Evolutionary conservation across 2,888 invertebrate genomes (phyloP), one percentile per base, ranked within the genome.

Genomic region (Thymelicus lineola): DNA sequence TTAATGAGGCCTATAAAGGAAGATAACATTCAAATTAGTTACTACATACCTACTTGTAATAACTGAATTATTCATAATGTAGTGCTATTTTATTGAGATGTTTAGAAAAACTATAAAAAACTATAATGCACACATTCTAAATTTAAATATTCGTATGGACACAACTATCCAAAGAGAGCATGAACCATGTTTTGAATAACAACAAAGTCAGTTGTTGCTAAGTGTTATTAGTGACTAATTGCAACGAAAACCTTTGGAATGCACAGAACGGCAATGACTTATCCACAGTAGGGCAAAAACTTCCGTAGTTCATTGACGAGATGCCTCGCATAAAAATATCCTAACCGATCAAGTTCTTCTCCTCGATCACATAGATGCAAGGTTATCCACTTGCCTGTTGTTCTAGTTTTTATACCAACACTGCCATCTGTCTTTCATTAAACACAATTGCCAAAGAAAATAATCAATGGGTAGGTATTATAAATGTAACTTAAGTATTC

Each of bases 301-400:
- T 64, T 63, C 46, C 57, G 28, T 63, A 64, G 42, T 64, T 64
- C 64, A 70, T 70, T 70, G 63, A 70, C 64, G 59, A 70, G 69
- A 70, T 59, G 69, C 59, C 59, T 64, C 69, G 64, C 63, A 70
- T 70, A 70, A 70, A 70, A 64, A 70, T 70, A 64, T 64, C 69
- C 69, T 64, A 59, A 59, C 69, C 71, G 73, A 76, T 79, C 78
- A 76, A 78, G 78, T 78, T 79, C 74, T 71, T 75, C 73, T 69
- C 77, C 73, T 69, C 77, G 75, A 80, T 79, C 82, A 76, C 84
- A 79, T 72, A 72, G 69, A 74, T 75, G 74, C 85, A 85, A 86
- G 85, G 85, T 81, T 85, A 83, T 80, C 82, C 75, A 80, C 80
- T 81, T 77, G 77, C 73, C 64, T 68, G 71, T 60, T 64, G 61